Base-by-base conservation (phyloP, 2,797 vertebrate species). In the Paramormyrops hopkinsi region DNA sequence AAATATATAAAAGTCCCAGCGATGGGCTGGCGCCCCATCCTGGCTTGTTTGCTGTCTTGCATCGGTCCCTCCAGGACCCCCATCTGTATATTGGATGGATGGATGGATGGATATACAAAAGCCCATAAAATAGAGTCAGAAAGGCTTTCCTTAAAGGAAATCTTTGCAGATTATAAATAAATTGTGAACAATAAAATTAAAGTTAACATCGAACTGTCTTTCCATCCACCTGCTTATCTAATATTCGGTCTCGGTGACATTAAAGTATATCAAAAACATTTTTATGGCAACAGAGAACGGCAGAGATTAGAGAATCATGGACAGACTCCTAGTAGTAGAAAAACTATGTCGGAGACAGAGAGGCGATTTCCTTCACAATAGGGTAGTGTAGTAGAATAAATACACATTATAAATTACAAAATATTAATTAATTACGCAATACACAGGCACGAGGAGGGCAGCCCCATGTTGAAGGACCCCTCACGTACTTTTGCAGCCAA, bases 401-500 rank as follows among this genome's bases (percentile, higher is more conserved):
- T 84, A 84, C 19, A 48, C 82, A 73, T 17, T 73, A 37, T 73
- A 59, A 22, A 50, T 25, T 5, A 51, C n/a, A 54, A 50, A 33
- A 37, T 19, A 8, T 41, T 1, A 41, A 41, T 37, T 46, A 41
- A 19, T 37, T 46, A 8, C 1, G 0, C 6, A n/a, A 8, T 65
- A 11, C 17, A 56, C 44, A 56, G 50, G 14, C 19, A n/a, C 19
- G 22, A 82, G 88, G 6, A 53, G 88, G 14, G 53, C 54, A 82
- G 51, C 56, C 25, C 56, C 37, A n/a, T 65, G 3, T 17, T 56
- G 48, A 37, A 87, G 62, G n/a, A 14, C 17, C 53, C 22, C 51
- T 94, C 17, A 90, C 97, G 91, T 95, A 99, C 98, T 98, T 95
- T 95, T 94, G 92, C 97, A 96, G 89, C 95, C 96, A 95, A 97